A percentile compares a stretch with the other conserved stretches of the same genome.
These are phyloP conservation scores for Dioctria rufipes DNA, from an alignment of 2,888 invertebrate genomes.

Conservation along the genomic window DNA sequence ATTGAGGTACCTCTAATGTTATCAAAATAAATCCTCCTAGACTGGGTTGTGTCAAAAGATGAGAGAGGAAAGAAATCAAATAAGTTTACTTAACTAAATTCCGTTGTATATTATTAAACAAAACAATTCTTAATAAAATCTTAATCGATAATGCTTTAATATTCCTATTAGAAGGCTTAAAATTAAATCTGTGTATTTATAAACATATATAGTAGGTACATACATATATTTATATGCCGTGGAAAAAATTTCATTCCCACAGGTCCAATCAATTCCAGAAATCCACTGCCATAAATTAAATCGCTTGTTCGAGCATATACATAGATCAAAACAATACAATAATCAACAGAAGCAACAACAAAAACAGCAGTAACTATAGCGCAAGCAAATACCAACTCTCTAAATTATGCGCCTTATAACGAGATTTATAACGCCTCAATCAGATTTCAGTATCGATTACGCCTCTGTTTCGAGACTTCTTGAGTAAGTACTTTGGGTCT, in stretches of 20 bases:
- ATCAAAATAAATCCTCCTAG: no score
- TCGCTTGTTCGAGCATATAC: constrained; percentile 11
- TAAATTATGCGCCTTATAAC: constrained; percentile 55
- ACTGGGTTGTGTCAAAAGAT: no score
- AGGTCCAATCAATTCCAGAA: constrained; percentile 31
- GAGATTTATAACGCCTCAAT: constrained; percentile 58
- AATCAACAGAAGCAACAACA: constrained; percentile 34
- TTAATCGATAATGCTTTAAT: no score
- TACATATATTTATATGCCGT: background rate
- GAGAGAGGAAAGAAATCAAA: no score
- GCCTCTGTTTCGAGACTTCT: constrained; percentile 9
- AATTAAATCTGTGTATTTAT: no score
- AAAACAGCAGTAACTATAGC: background rate
- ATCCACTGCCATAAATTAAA: constrained; percentile 42
- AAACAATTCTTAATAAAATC: no score
- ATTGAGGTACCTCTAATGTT: no score
- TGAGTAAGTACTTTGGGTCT: constrained; percentile 12
- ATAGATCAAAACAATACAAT: constrained; percentile 50
- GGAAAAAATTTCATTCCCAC: constrained; percentile 42
- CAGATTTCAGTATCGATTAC: constrained; percentile 45
- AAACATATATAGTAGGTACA: no score
- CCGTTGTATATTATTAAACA: no score
- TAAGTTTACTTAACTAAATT: no score
- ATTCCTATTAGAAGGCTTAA: no score
- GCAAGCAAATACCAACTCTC: background rate